Evolutionary conservation across 2,888 invertebrate species (phyloP).

Genomic region (Pomacea canaliculata): DNA sequence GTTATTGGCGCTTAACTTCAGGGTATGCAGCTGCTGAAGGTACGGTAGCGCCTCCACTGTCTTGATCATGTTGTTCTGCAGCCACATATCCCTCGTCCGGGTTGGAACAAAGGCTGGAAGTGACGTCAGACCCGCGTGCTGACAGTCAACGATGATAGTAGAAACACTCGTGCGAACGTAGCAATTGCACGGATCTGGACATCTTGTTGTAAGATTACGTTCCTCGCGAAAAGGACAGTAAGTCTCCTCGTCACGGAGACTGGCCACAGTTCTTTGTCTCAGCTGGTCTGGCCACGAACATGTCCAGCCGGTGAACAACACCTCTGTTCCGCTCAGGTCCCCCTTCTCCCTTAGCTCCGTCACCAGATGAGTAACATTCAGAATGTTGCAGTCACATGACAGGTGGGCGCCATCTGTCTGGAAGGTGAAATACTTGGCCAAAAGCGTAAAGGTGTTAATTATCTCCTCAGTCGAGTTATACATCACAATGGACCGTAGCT

Average conservation of each 20-base stretch:
- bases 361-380: constrained; percentile 19
- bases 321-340: neutral
- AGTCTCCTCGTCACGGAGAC: constrained; percentile 10
- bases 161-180: constrained; percentile 12
- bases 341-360: neutral
- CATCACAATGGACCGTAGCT: constrained; percentile 16
- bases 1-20: neutral
- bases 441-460: neutral
- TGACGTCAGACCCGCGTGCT: constrained; percentile 12
- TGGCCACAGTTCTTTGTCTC: neutral
- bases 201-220: neutral
- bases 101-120: constrained; percentile 18
- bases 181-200: constrained; percentile 17
- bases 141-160: constrained; percentile 23
- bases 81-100: constrained; percentile 24
- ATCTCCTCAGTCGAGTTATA: constrained; percentile 17
- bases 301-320: constrained; percentile 7
- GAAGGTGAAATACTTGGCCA: constrained; percentile 16
- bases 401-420: constrained; percentile 1
- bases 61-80: constrained; percentile 27
- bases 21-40: constrained; percentile 2
- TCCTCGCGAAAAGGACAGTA: constrained; percentile 19
- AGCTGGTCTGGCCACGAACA: constrained; percentile 19
- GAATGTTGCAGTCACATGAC: constrained; percentile 23
- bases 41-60: constrained; percentile 4